phyloP scores from a whole-genome alignment of 1,140 invertebrate species.

The Zaprionus davidi region DNA sequence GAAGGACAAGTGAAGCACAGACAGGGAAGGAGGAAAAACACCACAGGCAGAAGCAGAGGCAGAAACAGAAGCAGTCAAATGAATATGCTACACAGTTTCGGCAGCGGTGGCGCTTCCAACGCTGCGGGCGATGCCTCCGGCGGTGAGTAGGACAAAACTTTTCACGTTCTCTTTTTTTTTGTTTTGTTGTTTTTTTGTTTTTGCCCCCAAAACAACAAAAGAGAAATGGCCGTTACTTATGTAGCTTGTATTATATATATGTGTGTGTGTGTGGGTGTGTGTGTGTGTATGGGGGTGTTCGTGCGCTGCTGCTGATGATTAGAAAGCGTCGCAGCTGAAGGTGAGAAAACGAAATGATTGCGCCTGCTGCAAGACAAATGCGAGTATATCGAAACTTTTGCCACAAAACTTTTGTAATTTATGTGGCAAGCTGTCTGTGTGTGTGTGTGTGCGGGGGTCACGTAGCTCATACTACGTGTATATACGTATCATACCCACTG shows the following conservation, averaged over 20 bases:
- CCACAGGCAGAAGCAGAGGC: constrained; percentile 6
- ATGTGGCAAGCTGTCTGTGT: neutral
- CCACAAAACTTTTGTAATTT: constrained; percentile 53
- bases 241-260: neutral
- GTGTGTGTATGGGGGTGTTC: constrained; percentile 31
- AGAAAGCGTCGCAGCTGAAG: constrained; percentile 56
- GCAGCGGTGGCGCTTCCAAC: constrained; percentile 66
- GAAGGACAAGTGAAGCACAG: neutral
- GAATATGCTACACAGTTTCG: constrained; percentile 83
- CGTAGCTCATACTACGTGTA: neutral
- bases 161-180: constrained; percentile 10
- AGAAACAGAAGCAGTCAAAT: constrained; percentile 46
- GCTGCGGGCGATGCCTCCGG: constrained; percentile 66
- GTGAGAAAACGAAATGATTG: constrained; percentile 77
- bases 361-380: constrained; percentile 41
- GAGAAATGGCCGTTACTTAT: neutral
- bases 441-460: constrained; percentile 2
- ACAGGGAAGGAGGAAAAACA: constrained; percentile 1
- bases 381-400: constrained; percentile 48
- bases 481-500: constrained; percentile 14
- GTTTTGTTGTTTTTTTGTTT: constrained; percentile 12
- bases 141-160: constrained; percentile 72
- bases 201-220: neutral
- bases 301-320: constrained; percentile 56
- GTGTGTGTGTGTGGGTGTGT: constrained; percentile 20